These are phyloP conservation scores for Argyra leucocephala DNA, from an alignment of 2,888 invertebrate genomes.

Conservation along the genomic window DNA sequence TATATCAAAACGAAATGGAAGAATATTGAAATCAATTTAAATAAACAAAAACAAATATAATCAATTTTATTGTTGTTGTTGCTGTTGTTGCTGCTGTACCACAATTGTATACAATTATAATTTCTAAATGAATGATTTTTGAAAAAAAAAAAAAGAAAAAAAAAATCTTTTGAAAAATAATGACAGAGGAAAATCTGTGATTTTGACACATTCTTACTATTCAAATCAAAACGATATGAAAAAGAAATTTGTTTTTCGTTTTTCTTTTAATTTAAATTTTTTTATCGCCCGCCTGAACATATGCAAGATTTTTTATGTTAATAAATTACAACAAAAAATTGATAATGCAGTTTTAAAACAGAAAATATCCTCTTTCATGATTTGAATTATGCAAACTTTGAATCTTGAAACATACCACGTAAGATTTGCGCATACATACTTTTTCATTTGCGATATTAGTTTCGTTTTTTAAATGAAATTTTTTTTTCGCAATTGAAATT, in stretches of 20 bases:
- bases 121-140: background rate
- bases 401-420: too few species aligned
- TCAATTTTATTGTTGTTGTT: background rate
- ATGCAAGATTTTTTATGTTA: background rate
- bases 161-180: background rate
- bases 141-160: too few species aligned
- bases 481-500: too few species aligned
- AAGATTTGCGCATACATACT: too few species aligned
- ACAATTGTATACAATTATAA: background rate
- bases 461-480: too few species aligned
- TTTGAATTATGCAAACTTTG: too few species aligned
- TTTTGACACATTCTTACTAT: background rate
- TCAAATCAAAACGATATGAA: background rate
- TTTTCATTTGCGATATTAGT: too few species aligned
- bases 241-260: background rate
- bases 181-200: background rate
- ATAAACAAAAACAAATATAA: background rate
- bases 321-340: too few species aligned
- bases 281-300: background rate
- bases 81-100: background rate
- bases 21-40: background rate
- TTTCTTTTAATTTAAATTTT: background rate
- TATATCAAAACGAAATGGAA: background rate
- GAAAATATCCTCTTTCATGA: too few species aligned
- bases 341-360: background rate